Conservation (phyloP, 2,888 invertebrate species). For the Rugalucina vietnamica region DNA sequence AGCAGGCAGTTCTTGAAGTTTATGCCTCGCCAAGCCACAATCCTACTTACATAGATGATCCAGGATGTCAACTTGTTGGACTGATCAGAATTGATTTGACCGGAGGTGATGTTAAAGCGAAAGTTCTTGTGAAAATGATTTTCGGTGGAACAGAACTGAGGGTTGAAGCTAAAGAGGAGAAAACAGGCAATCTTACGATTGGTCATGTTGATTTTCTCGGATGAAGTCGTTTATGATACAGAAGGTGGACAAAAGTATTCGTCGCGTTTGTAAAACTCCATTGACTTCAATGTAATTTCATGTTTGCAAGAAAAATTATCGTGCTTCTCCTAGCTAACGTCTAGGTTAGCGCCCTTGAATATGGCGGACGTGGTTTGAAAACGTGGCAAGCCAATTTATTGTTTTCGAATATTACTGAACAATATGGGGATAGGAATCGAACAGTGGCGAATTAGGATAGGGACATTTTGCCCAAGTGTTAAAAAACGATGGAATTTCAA, state of each 20-base stretch:
- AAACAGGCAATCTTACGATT: constrained; percentile 11
- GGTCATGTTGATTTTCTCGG: constrained; percentile 41
- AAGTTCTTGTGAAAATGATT: constrained; percentile 43
- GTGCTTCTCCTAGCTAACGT: background rate
- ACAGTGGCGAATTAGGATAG: too few species aligned
- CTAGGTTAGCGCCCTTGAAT: background rate
- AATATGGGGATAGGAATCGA: too few species aligned
- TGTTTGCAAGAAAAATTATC: background rate
- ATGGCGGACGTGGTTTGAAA: background rate
- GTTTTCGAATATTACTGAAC: background rate
- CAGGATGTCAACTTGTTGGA: constrained; percentile 40
- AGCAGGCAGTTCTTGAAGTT: background rate
- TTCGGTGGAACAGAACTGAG: constrained; percentile 54
- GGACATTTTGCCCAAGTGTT: too few species aligned
- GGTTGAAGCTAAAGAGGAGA: constrained; percentile 36
- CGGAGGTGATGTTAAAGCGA: constrained; percentile 35
- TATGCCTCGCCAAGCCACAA: background rate
- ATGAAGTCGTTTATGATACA: background rate
- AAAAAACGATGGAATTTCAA: too few species aligned
- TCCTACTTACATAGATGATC: constrained; percentile 1
- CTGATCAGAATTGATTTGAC: constrained; percentile 39
- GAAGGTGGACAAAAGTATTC: background rate
- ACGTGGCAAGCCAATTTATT: background rate
- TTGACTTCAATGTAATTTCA: background rate
- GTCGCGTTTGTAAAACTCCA: background rate